These are phyloP conservation scores for Callospermophilus lateralis DNA, from an alignment of 2,113 vertebrate genomes.

Conservation along the genomic window DNA sequence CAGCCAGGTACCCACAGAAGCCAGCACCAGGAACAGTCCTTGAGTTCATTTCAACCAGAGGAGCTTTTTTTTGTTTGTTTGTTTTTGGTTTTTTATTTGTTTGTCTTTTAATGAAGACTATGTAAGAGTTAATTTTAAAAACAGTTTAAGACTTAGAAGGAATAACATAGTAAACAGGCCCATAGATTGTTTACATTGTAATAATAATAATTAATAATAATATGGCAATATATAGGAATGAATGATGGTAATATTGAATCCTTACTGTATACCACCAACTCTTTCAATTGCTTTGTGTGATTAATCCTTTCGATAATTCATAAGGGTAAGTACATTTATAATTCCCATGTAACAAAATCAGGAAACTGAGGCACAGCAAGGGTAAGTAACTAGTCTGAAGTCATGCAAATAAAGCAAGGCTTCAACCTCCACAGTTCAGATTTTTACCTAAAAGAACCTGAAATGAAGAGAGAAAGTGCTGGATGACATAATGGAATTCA, in stretches of 20 bases:
- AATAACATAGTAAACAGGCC: not conserved
- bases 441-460: not conserved
- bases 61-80: not conserved
- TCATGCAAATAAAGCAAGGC: not conserved
- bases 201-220: not conserved
- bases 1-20: fast-evolving
- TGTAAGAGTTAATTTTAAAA: not conserved
- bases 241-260: not conserved
- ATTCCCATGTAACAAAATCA: not conserved
- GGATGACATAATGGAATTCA: not conserved
- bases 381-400: not conserved
- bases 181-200: not conserved
- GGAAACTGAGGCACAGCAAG: not conserved
- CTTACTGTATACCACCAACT: not conserved
- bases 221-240: not conserved
- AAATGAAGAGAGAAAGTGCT: not conserved
- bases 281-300: too few relatives aligned
- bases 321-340: not conserved
- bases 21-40: too few relatives aligned
- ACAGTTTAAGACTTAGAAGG: not conserved
- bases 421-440: not conserved
- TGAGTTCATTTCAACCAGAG: not conserved
- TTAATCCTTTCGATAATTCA: not conserved
- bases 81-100: not conserved
- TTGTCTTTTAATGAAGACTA: not conserved